Evolutionary conservation across 1,140 invertebrate species (phyloP), one percentile per base, ranked within the genome.

Genomic region (Solen grandis): DNA sequence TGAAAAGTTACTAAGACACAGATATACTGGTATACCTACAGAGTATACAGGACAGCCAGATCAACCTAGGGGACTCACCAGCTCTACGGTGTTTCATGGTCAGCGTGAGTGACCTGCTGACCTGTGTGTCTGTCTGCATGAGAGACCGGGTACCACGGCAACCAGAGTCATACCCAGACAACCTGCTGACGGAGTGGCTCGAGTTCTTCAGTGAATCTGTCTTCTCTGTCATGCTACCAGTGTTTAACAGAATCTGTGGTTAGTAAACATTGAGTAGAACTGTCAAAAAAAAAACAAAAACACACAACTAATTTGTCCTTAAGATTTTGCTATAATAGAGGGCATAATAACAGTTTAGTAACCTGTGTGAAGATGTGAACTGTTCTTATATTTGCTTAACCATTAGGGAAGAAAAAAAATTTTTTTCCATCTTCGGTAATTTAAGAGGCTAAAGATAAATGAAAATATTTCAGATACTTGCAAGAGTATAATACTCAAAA

Each of bases 171-270:
- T 85, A 83, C 59, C 88, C 88, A n/a, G 63, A 54, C 1, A 86
- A 86, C 57, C 80, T 90, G 4, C 76, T 94, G 92, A 91, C 91
- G 94, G 92, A 92, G 62, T 92, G 91, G 92, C 82, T 85, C 14
- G 92, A 93, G 79, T 92, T 93, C 78, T 92, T 92, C 77, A 86
- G 88, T 82, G 88, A 88, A 59, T 86, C 85, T 19, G 79, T 89
- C 0, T 93, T 85, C 77, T 73, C 74, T 33, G 68, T 84, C 3
- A 35, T 92, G 13, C 68, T 93, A 14, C 89, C 86, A 10, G 33
- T 91, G 13, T 91, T 89, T n/a, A 13, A 63, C 3, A 63, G 5
- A 16, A 60, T 80, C 8, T 60, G 35, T 50, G 65, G 66, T 80
- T 72, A 38, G 68, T 80, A 22, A 59, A 59, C 50, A 16, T 52